A percentile compares a stretch with the other conserved stretches of the same genome.
phyloP scores from a whole-genome alignment of 1,140 invertebrate species.

The Pemphigus obesinymphae region DNA sequence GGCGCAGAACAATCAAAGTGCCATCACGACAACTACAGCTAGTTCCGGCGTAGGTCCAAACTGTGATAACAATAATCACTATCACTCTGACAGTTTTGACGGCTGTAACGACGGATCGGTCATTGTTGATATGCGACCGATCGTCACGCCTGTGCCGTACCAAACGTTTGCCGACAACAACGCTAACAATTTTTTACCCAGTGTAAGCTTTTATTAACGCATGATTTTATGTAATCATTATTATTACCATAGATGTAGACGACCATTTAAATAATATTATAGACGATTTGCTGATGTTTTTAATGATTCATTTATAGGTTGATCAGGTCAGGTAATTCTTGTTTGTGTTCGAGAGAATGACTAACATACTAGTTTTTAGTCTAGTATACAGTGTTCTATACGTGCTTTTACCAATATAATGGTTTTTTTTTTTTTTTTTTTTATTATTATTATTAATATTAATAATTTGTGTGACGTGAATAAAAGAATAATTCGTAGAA shows the following conservation, averaged over 20 bases:
- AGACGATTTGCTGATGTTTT: background rate
- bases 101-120: slow-evolving; percentile 24
- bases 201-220: slow-evolving; percentile 35
- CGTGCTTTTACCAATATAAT: background rate
- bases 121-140: slow-evolving; percentile 36
- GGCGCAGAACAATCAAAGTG: slow-evolving; percentile 19
- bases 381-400: background rate
- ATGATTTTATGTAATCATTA: background rate
- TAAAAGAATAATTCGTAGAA: background rate
- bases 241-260: background rate
- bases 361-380: background rate
- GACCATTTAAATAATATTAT: background rate
- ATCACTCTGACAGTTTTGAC: slow-evolving; percentile 23
- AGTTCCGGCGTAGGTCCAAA: slow-evolving; percentile 42
- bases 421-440: background rate
- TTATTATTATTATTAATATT: background rate
- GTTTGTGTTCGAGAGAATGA: background rate
- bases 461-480: background rate
- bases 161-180: slow-evolving; percentile 26
- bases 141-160: slow-evolving; percentile 33
- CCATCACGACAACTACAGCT: slow-evolving; percentile 42
- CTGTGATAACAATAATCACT: slow-evolving; percentile 15
- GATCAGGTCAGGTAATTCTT: background rate
- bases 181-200: slow-evolving; percentile 17
- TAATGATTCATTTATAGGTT: background rate